Evolutionary conservation across 2,888 invertebrate species (phyloP).

Genomic region (Andrena dorsata): DNA sequence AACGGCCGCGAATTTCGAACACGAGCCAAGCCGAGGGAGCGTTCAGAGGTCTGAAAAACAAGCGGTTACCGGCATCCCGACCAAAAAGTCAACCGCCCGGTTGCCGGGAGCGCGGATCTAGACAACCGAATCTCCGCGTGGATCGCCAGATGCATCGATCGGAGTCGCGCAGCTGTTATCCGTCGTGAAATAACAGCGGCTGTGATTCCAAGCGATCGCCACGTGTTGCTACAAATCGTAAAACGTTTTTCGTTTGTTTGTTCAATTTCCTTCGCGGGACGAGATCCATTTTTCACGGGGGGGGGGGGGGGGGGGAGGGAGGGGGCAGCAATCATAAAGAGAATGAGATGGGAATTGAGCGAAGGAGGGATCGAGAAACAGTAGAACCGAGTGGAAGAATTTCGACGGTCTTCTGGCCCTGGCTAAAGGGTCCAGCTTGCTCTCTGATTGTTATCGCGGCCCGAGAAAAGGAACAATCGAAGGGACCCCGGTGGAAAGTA

Average conservation of each 20-base stretch:
- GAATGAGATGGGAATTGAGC: no score
- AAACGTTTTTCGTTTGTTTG: not conserved
- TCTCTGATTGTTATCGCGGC: conserved; percentile 18
- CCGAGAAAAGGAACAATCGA: conserved; percentile 13
- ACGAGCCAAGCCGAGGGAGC: conserved; percentile 41
- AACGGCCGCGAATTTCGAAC: conserved; percentile 73
- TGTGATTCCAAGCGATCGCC: conserved; percentile 38
- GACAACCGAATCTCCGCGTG: conserved; percentile 9
- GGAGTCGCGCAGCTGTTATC: conserved; percentile 44
- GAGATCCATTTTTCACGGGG: not conserved
- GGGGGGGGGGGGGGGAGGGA: no score
- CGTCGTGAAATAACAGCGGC: conserved; percentile 25
- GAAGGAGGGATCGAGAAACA: not conserved
- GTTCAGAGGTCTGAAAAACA: conserved; percentile 16
- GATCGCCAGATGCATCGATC: conserved; percentile 47
- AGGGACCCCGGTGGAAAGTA: conserved; percentile 20
- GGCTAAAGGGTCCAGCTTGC: not conserved
- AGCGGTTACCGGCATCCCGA: not conserved
- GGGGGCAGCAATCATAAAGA: no score
- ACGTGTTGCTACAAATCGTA: conserved; percentile 11
- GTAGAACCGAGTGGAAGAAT: not conserved
- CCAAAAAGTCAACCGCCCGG: conserved; percentile 13
- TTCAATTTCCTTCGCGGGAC: not conserved
- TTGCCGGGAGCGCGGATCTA: conserved; percentile 1
- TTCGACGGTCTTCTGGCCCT: not conserved